A percentile compares a stretch with the other conserved stretches of the same genome.
These are phyloP conservation scores for Diarsia dahlii DNA, from an alignment of 2,888 invertebrate genomes.

Conservation along the genomic window DNA sequence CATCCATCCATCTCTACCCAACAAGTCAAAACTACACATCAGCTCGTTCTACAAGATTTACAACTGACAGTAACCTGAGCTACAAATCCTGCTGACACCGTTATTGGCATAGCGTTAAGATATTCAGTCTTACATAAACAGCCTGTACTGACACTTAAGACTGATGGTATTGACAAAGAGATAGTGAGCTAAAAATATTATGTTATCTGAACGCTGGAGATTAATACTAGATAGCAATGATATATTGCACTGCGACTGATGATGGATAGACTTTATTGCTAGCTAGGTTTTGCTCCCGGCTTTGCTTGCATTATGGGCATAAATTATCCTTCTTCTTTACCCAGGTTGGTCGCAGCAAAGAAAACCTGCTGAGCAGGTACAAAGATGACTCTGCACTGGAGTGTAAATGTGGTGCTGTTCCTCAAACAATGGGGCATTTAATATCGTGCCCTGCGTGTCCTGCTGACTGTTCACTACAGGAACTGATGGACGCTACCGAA, in stretches of 20 bases:
- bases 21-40: neutral
- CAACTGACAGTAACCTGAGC: neutral
- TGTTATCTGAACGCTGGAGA: constrained; percentile 38
- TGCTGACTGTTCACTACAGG: too few species aligned
- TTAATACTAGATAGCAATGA: constrained; percentile 43
- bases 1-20: neutral
- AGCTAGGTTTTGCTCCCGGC: neutral
- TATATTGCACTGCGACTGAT: constrained; percentile 17
- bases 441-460: too few species aligned
- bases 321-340: too few species aligned
- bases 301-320: neutral
- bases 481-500: too few species aligned
- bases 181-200: constrained; percentile 44
- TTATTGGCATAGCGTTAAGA: constrained; percentile 17
- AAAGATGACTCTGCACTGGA: too few species aligned
- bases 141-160: constrained; percentile 35
- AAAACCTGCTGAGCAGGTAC: too few species aligned
- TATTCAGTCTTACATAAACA: constrained; percentile 31
- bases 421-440: too few species aligned
- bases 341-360: too few species aligned
- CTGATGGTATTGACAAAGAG: constrained; percentile 34
- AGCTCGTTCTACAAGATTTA: neutral
- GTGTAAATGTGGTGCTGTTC: too few species aligned
- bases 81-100: constrained; percentile 15
- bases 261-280: constrained; percentile 16